Evolutionary conservation across 1,140 invertebrate genomes (phyloP), one percentile per base, ranked within the genome.

Genomic region (Dufourea novaeangliae): DNA sequence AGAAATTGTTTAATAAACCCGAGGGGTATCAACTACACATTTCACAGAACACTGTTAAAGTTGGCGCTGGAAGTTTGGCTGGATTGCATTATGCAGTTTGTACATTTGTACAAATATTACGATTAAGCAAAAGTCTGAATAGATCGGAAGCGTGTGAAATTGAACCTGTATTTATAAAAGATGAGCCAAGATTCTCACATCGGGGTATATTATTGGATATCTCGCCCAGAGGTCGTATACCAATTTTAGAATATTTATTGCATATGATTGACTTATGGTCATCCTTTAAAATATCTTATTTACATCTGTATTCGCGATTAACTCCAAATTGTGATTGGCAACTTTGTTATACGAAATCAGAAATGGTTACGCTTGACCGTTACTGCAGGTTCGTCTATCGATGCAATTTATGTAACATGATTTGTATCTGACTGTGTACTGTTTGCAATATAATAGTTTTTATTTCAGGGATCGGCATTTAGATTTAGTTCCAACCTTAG

Each of bases 141-240:
- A 79, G 68, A 37, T 61, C 87, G 17, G 88, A 90, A 62, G 32
- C 87, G 56, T 90, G 86, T 70, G 83, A 92, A 75, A 87, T 93
- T 81, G 78, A 91, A 85, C 82, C 92, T 2, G 91, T 94, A 29
- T 88, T 95, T 46, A 95, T 96, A 61, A 94, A 94, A 85, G 95
- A 96, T 85, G 93, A 94, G 79, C 95, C 95, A 2, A 91, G 93
- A 52, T 91, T 95, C 27, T 88, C 91, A 20, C 93, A 95, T 77
- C 90, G 95, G 72, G 95, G 93, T 17, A 93, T 95, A 75, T 81
- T 95, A 20, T 84, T 96, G 59, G 95, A 96, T 85, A 93, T 95
- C 66, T 94, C 94, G 12, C 91, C 93, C 27, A 92, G 94, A 83
- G 94, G 95, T 50, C 92, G 95, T 54, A 93, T 95, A 74, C 94